Evolutionary conservation across 2,113 vertebrate genomes (phyloP), one percentile per base, ranked within the genome.

Genomic region (Todiramphus saurophagus): DNA sequence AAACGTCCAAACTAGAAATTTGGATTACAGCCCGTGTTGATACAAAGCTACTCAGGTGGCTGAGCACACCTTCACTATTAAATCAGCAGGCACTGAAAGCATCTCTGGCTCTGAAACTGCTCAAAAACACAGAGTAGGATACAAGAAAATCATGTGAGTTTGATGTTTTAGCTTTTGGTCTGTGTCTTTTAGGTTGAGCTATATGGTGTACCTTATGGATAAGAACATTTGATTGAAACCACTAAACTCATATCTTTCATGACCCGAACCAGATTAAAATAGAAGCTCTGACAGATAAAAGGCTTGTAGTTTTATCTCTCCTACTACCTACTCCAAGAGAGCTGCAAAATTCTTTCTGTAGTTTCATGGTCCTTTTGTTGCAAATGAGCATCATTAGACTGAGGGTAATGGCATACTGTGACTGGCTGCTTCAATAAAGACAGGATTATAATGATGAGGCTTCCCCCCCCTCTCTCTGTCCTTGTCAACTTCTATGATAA

Each of bases 361-460:
- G 88, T 95, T 96, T 95, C 85, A 81, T 63, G 83, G 93, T 81
- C 33, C 88, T 94, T 96, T 96, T 92, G 92, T 95, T 89, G 90
- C 48, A 63, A 90, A 72, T 11, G 20, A 75, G 68, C 58, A 35
- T 90, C 72, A n/a, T 56, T 51, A 83, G 79, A 44, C 76, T 68
- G 64, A 56, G 90, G 90, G 77, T 89, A 93, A 92, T 74, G 64
- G n/a, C 85, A 37, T 88, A 79, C 94, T 96, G 85, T n/a, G 92
- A 16, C 44, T 70, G 88, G 76, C 82, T 80, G 10, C 55, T 93
- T 70, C 93, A 96, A 78, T 90, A 90, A 92, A 95, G 93, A 43
- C 33, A 48, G 86, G 93, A 96, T 97, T 96, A 95, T 89, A 72
- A 74, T 39, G 51, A 86, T 94, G 68, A 96, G 60, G 51, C 14